Evolutionary conservation across 2,113 vertebrate species (phyloP).

Genomic region (Okapia johnstoni): DNA sequence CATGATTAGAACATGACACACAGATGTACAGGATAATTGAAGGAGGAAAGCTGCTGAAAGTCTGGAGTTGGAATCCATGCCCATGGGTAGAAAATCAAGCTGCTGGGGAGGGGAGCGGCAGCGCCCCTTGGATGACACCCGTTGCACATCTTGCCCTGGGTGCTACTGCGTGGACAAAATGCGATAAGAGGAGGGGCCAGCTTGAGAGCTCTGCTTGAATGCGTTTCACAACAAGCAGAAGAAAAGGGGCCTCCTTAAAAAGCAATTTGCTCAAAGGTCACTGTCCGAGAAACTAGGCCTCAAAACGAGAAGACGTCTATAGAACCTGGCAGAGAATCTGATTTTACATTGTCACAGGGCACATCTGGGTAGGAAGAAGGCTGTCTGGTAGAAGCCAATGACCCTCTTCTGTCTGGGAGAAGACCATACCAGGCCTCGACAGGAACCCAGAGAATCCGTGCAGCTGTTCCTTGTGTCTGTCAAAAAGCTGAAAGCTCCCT

Average conservation of each 20-base stretch:
- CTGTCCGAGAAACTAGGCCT: constrained; percentile 20
- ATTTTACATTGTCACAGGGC: not conserved
- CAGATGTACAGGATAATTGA: not conserved
- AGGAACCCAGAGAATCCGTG: not conserved
- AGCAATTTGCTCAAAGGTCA: constrained; percentile 38
- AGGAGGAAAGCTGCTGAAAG: not conserved
- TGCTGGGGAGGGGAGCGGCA: not conserved
- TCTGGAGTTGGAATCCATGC: not conserved
- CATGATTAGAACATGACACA: not conserved
- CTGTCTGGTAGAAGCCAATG: constrained; percentile 7
- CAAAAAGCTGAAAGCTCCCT: not conserved
- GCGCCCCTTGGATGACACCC: fast-evolving
- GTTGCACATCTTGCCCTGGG: not conserved
- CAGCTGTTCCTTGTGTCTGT: not conserved
- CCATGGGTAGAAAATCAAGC: not conserved
- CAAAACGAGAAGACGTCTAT: not conserved
- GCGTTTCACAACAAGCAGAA: not conserved
- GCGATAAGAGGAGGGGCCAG: not conserved
- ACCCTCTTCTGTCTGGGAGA: not conserved
- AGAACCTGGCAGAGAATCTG: not conserved
- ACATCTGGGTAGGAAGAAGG: not conserved
- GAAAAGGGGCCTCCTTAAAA: not conserved
- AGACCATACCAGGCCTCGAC: not conserved
- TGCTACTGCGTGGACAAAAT: not conserved
- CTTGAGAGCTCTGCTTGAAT: not conserved